Conservation (phyloP, 2,888 invertebrate genomes). For the Thumatha senex region DNA sequence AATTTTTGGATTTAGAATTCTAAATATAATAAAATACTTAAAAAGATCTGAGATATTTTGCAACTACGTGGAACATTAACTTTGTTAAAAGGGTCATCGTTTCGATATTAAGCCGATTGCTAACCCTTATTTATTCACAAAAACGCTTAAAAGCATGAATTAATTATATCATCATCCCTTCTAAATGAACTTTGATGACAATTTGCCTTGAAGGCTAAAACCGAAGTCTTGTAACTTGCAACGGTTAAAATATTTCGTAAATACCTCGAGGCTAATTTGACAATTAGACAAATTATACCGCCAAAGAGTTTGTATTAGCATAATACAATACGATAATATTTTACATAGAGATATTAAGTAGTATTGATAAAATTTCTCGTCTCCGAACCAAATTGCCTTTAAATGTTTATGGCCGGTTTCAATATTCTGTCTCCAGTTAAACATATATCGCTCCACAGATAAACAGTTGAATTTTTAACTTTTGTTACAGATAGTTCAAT, state of each 20-base stretch:
- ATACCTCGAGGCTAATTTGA: slow-evolving; percentile 40
- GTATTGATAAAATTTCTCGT: neutral
- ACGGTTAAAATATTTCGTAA: slow-evolving; percentile 18
- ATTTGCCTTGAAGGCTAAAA: slow-evolving; percentile 28
- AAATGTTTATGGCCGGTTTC: no score
- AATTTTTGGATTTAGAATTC: no score
- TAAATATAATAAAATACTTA: no score
- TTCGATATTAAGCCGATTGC: no score
- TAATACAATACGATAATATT: slow-evolving; percentile 39
- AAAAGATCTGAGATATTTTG: no score
- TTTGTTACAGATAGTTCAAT: no score
- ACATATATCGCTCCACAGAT: no score
- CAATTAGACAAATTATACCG: slow-evolving; percentile 49
- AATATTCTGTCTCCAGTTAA: no score
- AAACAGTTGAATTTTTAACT: no score
- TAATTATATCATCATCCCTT: slow-evolving; percentile 28
- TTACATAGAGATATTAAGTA: neutral
- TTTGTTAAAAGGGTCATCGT: no score
- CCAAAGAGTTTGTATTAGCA: slow-evolving; percentile 36
- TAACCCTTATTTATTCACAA: slow-evolving; percentile 26
- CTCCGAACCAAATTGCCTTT: no score
- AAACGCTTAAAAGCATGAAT: slow-evolving; percentile 34
- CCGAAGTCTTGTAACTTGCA: neutral
- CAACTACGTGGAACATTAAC: no score
- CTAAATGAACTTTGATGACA: slow-evolving; percentile 34